Evolutionary conservation across 2,113 vertebrate species (phyloP).

Genomic region (Plestiodon gilberti): DNA sequence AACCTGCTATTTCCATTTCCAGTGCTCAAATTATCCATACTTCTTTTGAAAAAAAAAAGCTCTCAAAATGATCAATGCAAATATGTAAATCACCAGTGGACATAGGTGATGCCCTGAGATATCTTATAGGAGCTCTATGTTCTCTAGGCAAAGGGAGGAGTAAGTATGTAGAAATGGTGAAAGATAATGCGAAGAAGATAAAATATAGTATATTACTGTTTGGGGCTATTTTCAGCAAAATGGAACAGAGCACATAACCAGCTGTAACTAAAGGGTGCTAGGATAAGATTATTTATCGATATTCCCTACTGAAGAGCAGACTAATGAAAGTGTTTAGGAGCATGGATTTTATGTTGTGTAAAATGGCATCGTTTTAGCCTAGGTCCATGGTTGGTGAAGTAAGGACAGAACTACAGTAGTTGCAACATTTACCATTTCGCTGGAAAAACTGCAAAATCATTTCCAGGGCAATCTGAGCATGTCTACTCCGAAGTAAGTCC

Average conservation of each 20-base stretch:
- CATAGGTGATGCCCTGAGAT: conserved; percentile 14
- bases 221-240: background rate
- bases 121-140: conserved; percentile 35
- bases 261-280: background rate
- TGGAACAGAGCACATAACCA: background rate
- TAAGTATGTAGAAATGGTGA: conserved; percentile 19
- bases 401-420: background rate
- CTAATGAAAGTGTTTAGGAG: background rate
- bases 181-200: background rate
- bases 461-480: too few relatives aligned
- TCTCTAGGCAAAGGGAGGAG: background rate
- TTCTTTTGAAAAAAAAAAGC: background rate
- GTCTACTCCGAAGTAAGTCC: too few relatives aligned
- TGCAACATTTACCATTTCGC: background rate
- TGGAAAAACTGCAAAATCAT: too few relatives aligned
- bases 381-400: background rate
- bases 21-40: conserved; percentile 31
- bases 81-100: conserved; percentile 24
- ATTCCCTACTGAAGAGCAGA: background rate
- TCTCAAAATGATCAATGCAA: conserved; percentile 33
- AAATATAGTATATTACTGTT: background rate
- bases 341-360: background rate
- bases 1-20: background rate
- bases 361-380: background rate
- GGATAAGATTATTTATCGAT: background rate